Evolutionary conservation across 2,113 vertebrate genomes (phyloP).

Genomic region (Trogon melanurus): DNA sequence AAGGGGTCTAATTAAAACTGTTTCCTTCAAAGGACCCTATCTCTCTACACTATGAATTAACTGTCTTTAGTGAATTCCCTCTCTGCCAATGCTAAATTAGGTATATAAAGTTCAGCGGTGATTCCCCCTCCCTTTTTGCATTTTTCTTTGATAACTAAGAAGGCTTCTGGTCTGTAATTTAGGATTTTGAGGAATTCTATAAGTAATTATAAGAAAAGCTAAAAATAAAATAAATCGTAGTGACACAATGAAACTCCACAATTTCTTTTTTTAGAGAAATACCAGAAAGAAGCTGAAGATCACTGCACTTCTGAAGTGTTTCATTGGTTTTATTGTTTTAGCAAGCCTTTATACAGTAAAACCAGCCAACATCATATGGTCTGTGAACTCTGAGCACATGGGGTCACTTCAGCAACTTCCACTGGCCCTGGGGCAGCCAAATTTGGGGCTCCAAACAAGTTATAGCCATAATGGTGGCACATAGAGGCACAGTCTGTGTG

Average conservation of each 20-base stretch:
- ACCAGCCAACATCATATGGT: neutral
- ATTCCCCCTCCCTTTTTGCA: neutral
- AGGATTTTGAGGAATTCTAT: neutral
- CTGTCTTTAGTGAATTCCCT: neutral
- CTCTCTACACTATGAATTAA: neutral
- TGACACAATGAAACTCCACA: neutral
- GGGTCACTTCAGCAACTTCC: neutral
- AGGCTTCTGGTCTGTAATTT: neutral
- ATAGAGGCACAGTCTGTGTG: neutral
- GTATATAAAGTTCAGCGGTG: accelerated
- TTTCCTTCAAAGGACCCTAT: neutral
- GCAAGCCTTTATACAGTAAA: neutral
- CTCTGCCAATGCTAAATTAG: neutral
- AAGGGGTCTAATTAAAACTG: neutral
- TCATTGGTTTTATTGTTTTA: neutral
- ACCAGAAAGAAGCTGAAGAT: neutral
- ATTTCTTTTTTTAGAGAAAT: neutral
- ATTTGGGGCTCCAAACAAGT: neutral
- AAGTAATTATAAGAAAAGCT: neutral
- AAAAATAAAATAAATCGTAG: neutral
- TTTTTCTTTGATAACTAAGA: neutral
- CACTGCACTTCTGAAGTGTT: neutral
- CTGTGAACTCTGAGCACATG: neutral
- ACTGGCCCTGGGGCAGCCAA: neutral
- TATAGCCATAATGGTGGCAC: neutral